phyloP scores from a whole-genome alignment of 1,140 invertebrate species.

The Listronotus bonariensis region DNA sequence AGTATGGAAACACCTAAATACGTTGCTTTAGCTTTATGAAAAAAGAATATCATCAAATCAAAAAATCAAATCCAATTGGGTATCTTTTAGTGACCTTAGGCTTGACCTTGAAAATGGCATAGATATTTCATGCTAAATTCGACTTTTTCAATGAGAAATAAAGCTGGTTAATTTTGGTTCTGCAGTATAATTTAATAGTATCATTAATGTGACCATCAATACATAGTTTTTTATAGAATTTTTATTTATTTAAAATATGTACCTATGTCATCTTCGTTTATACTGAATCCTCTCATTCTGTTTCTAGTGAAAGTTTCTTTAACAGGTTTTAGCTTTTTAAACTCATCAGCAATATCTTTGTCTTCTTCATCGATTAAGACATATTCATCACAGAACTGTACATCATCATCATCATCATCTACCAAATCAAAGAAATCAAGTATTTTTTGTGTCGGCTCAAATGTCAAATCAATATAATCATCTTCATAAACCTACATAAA shows the following conservation, averaged over 20 bases:
- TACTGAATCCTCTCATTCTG: constrained; percentile 32
- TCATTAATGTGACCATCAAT: too few species aligned
- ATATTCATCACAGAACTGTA: constrained; percentile 37
- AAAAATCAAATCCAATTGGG: too few species aligned
- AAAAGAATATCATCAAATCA: too few species aligned
- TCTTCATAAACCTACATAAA: constrained; percentile 29
- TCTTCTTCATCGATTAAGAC: constrained; percentile 40
- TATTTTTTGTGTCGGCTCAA: constrained; percentile 19
- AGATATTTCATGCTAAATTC: too few species aligned
- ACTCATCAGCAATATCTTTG: constrained; percentile 15
- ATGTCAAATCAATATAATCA: constrained; percentile 31
- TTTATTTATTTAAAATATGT: not conserved
- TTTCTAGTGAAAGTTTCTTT: constrained; percentile 20
- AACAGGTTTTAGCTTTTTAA: constrained; percentile 7
- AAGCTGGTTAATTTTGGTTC: too few species aligned
- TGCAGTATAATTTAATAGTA: too few species aligned
- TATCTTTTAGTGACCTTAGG: too few species aligned
- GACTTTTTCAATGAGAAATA: too few species aligned
- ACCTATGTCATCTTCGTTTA: constrained; percentile 30
- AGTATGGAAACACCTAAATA: too few species aligned
- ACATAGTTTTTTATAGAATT: too few species aligned
- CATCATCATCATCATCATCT: constrained; percentile 37
- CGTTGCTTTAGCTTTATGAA: too few species aligned
- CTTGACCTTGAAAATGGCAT: too few species aligned
- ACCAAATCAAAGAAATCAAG: constrained; percentile 34